Evolutionary conservation across 2,888 invertebrate species (phyloP), one percentile per base, ranked within the genome.

Genomic region (Furcula furcula): DNA sequence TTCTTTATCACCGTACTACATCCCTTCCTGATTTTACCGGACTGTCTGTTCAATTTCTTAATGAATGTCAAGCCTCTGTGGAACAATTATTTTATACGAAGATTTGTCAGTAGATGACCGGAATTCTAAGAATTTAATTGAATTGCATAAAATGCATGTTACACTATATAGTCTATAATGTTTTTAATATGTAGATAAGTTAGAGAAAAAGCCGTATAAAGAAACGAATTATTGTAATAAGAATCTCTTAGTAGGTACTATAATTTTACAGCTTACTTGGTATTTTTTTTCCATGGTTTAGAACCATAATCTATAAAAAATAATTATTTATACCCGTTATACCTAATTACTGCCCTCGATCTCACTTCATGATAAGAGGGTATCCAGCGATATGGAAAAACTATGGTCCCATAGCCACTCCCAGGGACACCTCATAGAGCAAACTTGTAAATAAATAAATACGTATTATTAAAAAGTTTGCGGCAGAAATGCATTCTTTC

Each of bases 181-280:
- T 54, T 54, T 51, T 47, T 49, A 48, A 39, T 36, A 38, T 6
- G 34, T 46, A 49, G 38, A 16, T 29, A 31, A 32, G 19, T 63
- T 65, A 63, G 63, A 56, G 42, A 55, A 60, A 62, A 34, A 57
- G 55, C 65, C 54, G 56, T 67, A 71, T 69, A 64, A 72, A 69
- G 60, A 77, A 82, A 82, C 82, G 81, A 83, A 82, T 81, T 82
- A 79, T 55, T 66, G 65, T 67, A 67, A 58, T 69, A 69, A 26
- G 26, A 4, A 1, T 23, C 12, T 14, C 1, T 25, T 25, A n/a
- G n/a, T n/a, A n/a, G n/a, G n/a, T 22, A 10, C 7, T 22, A 10
- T 22, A 16, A 16, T 3, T 16, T 16, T 4, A 20, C 7, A 20
- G 7, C 2, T 7, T 7, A 20, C 4, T 2, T 20, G 2, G 3